A percentile compares a stretch with the other conserved stretches of the same genome.
Conservation (phyloP, 2,888 invertebrate genomes). For the Drosophila differens region DNA sequence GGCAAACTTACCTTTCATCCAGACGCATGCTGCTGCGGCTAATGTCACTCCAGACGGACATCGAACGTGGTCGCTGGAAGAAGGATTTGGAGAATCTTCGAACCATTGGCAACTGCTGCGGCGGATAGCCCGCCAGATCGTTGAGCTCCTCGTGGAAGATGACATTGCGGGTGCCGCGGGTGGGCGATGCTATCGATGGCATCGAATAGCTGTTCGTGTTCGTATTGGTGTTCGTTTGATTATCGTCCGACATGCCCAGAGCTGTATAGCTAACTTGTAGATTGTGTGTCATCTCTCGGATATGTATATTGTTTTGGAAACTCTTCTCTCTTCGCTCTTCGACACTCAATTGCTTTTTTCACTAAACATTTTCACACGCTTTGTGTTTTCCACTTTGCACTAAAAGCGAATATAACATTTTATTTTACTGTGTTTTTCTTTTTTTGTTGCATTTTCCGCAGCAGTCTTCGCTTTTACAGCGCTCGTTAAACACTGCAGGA, state of each 20-base stretch:
- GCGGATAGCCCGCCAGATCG: constrained; percentile 78
- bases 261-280: constrained; percentile 85
- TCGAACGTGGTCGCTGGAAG: constrained; percentile 89
- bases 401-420: neutral
- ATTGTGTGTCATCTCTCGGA: constrained; percentile 84
- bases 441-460: neutral
- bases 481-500: constrained; percentile 37
- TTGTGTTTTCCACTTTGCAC: constrained; percentile 4
- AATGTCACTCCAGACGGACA: constrained; percentile 95
- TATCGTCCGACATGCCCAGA: constrained; percentile 85
- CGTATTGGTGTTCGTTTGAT: constrained; percentile 74
- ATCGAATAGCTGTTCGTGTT: constrained; percentile 79
- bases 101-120: constrained; percentile 74
- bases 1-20: constrained; percentile 84
- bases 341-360: neutral
- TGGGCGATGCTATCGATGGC: constrained; percentile 81
- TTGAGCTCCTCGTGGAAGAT: constrained; percentile 83
- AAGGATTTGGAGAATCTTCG: constrained; percentile 84
- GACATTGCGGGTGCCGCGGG: constrained; percentile 82
- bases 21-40: constrained; percentile 93
- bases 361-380: constrained; percentile 24
- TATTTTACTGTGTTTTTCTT: neutral
- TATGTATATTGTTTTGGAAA: constrained; percentile 24
- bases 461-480: constrained; percentile 21
- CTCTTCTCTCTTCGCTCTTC: neutral